These are phyloP conservation scores for Oreotrochilus melanogaster DNA, from an alignment of 2,113 vertebrate species.

Conservation along the genomic window DNA sequence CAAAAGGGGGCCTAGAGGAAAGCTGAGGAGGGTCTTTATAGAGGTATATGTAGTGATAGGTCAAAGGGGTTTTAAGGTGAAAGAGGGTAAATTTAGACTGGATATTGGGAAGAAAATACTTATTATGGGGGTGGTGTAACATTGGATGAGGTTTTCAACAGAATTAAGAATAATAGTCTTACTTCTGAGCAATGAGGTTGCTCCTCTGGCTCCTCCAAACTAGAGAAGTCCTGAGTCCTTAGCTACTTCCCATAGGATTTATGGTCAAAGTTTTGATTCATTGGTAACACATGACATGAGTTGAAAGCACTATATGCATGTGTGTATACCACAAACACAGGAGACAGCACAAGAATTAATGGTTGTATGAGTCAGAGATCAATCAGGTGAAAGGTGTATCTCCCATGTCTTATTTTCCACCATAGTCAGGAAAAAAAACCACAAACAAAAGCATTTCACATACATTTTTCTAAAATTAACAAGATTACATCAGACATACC, in stretches of 20 bases:
- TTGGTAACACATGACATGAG: background rate
- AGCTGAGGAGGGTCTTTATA: too few species aligned
- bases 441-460: background rate
- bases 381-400: background rate
- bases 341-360: background rate
- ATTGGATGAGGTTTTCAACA: too few species aligned
- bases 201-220: background rate
- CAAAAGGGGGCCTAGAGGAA: too few species aligned
- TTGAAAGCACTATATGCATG: background rate
- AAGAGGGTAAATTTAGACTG: too few species aligned
- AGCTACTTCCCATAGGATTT: rapidly evolving
- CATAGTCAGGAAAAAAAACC: background rate
- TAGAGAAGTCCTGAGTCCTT: background rate
- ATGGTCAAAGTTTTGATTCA: background rate
- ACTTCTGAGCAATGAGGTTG: rapidly evolving
- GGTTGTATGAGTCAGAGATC: background rate
- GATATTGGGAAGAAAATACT: too few species aligned
- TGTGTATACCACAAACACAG: background rate
- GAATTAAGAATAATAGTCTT: too few species aligned
- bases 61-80: too few species aligned
- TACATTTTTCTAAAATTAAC: constrained; percentile 37
- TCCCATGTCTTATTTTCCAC: background rate
- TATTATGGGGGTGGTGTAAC: too few species aligned
- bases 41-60: too few species aligned
- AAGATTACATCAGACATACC: background rate